Percentiles rank a stretch among this genome's conserved stretches.
Evolutionary conservation across 2,113 vertebrate species (phyloP).

Genomic region (Electrona antarctica): DNA sequence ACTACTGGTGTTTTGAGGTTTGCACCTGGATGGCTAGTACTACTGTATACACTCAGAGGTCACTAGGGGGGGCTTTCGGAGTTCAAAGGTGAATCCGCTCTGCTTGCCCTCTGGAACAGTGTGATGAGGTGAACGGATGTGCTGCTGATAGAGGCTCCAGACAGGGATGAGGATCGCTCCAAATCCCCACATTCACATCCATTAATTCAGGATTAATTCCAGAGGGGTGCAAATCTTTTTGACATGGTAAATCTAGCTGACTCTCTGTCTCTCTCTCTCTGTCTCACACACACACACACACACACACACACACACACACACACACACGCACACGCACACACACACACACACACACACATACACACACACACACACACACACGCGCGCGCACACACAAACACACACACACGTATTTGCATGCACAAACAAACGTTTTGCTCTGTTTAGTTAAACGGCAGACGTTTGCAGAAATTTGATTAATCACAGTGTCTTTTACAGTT

Average conservation of each 20-base stretch:
- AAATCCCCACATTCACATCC: slow-evolving; percentile 55
- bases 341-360: neutral
- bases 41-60: slow-evolving; percentile 9
- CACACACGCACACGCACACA: neutral
- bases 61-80: slow-evolving; percentile 7
- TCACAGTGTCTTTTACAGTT: slow-evolving; percentile 20
- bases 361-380: neutral
- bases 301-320: neutral
- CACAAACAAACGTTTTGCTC: neutral
- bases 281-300: neutral
- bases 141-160: slow-evolving; percentile 45
- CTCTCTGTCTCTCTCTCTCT: slow-evolving; percentile 11
- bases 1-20: too few species aligned
- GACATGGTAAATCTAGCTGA: slow-evolving; percentile 38
- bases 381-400: neutral
- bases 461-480: slow-evolving; percentile 33
- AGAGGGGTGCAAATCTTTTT: slow-evolving; percentile 17
- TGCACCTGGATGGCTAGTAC: too few species aligned
- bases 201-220: slow-evolving; percentile 29
- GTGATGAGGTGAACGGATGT: slow-evolving; percentile 51
- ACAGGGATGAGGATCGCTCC: slow-evolving; percentile 53
- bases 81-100: slow-evolving; percentile 54
- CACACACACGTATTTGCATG: neutral
- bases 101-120: slow-evolving; percentile 5
- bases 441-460: neutral